Base-by-base conservation (phyloP, 1,140 invertebrate species). In the Eupristina koningsbergeri region DNA sequence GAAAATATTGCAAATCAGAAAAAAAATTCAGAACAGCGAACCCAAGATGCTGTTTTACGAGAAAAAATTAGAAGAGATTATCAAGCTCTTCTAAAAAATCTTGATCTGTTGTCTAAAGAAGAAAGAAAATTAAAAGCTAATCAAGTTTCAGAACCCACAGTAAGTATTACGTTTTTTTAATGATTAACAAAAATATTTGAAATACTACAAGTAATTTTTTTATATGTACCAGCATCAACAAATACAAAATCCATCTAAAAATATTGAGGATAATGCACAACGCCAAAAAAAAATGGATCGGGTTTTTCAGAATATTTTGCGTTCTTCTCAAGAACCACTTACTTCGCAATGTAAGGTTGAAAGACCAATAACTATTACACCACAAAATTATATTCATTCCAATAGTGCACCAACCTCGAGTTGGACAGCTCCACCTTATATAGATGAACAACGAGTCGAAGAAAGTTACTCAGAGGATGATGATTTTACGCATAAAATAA, bases 61-160 rank as follows among this genome's bases (percentile, higher is more conserved):
- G 92, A 93, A 86, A 91, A 89, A 87, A 89, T 93, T 1, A 89
- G 91, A 64, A 89, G 89, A 22, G 93, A 94, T 87, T 93, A 94
- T 86, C 86, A 93, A 80, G 87, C 89, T 34, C 87, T 94, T 53
- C 69, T 93, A 74, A 86, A 92, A 83, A 91, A 90, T 87, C 86
- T 94, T 19, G 85, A 92, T 81, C 84, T 88, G 47, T 86, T 89
- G 9, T 80, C 87, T 0, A 85, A 84, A 3, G 89, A 92, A 61
- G 91, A 92, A 80, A 87, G 89, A 15, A 91, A 89, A 84, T 76
- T 91, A 19, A 91, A 89, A 87, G 89, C 90, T 26, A 89, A 87
- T 78, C 87, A 90, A 85, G 41, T 89, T 34, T 81, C 86, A 84
- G 79, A 77, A 75, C 76, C 84, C 31, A 67, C 76, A n/a, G 90